Base-by-base conservation (phyloP, 1,140 invertebrate species). In the Metopolophium dirhodum region DNA sequence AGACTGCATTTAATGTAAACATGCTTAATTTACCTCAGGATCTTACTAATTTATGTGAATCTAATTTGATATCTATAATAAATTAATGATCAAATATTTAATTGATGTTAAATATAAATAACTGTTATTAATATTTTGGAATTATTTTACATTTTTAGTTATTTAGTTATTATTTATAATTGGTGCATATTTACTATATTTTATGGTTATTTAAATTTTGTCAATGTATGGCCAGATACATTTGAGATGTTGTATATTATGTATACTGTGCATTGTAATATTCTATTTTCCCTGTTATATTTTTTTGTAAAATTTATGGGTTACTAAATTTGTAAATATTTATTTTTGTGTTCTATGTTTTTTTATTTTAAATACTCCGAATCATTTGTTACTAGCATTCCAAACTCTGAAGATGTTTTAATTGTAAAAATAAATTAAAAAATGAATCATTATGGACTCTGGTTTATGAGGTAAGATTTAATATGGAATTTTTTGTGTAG, bases 41-140 rank as follows among this genome's bases (percentile, higher is more conserved):
- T 51, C 4, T 93, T 7, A 85, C 47, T 93, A 35, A 85, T 93
- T 93, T 93, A 57, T 22, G 11, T 45, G 6, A 68, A 68, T 54
- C 41, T 90, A 47, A 57, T 37, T 57, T 89, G 8, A 9, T 37
- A 35, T 26, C 4, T 89, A 26, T 57, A 14, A n/a, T 77, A 18
- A n/a, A 77, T n/a, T 20, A 88, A 88, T 88, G 7, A 54, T 51
- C 22, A 30, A 54, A 37, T 57, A 37, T 51, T 23, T 35, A 57
- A 30, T 87, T 35, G 18, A 51, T 89, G 2, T 54, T 14, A 18
- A 49, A n/a, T 88, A 54, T 51, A 1, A 23, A 22, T 35, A n/a
- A 51, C 2, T n/a, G 7, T 22, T 88, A 23, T 51, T 51, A 88
- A 20, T 88, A 35, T 51, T n/a, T 51, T 51, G 49, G 26, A n/a